Conservation (phyloP, 2,888 invertebrate genomes). For the Cheilosia impressa region DNA sequence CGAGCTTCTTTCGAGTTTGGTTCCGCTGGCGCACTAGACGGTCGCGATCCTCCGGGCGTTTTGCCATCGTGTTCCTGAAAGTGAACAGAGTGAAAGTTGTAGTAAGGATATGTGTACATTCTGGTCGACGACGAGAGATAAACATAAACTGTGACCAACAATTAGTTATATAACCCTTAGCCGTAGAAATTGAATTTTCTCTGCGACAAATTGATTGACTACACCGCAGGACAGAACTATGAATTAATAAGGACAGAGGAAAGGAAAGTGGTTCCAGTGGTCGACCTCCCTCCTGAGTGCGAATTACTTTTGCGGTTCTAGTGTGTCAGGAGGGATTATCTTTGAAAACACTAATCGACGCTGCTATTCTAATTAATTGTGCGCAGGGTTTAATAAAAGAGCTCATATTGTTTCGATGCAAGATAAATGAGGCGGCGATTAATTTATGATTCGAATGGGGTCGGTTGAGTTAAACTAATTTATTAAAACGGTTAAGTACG, state of each 20-base stretch:
- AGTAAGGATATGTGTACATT: slow-evolving; percentile 43
- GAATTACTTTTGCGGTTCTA: slow-evolving; percentile 8
- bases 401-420: slow-evolving; percentile 41
- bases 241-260: slow-evolving; percentile 18
- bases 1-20: slow-evolving; percentile 83
- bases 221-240: background rate
- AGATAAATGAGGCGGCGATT: slow-evolving; percentile 50
- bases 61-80: slow-evolving; percentile 83
- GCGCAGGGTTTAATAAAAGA: slow-evolving; percentile 11
- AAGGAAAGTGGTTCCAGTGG: slow-evolving; percentile 6
- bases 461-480: slow-evolving; percentile 26
- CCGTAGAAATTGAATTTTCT: background rate
- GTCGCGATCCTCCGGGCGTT: slow-evolving; percentile 80
- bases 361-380: slow-evolving; percentile 21
- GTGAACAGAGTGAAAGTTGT: slow-evolving; percentile 45
- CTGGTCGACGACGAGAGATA: background rate
- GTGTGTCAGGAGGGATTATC: slow-evolving; percentile 15
- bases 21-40: slow-evolving; percentile 83
- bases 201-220: slow-evolving; percentile 9
- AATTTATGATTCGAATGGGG: slow-evolving; percentile 32
- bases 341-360: slow-evolving; percentile 28
- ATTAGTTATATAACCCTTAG: slow-evolving; percentile 10
- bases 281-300: background rate
- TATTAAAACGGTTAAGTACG: slow-evolving; percentile 34
- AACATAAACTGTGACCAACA: background rate